Conservation (phyloP, 1,140 invertebrate genomes). For the Gyrodactylus salaris region DNA sequence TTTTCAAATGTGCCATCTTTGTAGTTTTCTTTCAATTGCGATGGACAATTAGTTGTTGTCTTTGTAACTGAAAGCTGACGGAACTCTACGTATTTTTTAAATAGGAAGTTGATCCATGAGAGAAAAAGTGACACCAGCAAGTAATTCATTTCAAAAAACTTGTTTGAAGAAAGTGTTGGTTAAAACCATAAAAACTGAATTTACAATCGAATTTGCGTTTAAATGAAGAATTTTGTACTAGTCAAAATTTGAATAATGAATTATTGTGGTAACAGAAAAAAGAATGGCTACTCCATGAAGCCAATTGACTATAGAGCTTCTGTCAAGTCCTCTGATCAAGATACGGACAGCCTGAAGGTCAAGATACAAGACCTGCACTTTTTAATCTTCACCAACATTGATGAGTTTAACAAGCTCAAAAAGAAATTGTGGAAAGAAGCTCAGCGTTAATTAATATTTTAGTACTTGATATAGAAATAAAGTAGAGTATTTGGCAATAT, state of each 20-base stretch:
- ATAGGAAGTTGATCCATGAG: neutral
- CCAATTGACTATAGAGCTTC: neutral
- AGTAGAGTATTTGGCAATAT: no score
- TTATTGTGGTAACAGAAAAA: neutral
- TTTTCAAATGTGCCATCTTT: neutral
- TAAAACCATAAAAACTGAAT: no score
- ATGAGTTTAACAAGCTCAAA: neutral
- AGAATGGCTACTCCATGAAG: neutral
- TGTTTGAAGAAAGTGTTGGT: no score
- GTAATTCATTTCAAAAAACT: no score
- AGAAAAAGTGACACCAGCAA: neutral
- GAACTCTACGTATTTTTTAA: neutral
- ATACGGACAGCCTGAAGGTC: neutral
- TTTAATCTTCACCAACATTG: neutral
- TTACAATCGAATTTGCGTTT: no score
- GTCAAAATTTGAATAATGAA: neutral
- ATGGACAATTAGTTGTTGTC: neutral
- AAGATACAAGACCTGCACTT: neutral
- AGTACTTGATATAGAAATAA: no score
- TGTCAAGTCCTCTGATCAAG: neutral
- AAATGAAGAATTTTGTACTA: no score
- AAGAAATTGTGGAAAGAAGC: neutral
- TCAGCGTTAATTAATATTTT: neutral
- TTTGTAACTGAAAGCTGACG: neutral
- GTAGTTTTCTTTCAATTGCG: neutral